phyloP scores from a whole-genome alignment of 2,113 vertebrate species.

The Accipiter virgatus region DNA sequence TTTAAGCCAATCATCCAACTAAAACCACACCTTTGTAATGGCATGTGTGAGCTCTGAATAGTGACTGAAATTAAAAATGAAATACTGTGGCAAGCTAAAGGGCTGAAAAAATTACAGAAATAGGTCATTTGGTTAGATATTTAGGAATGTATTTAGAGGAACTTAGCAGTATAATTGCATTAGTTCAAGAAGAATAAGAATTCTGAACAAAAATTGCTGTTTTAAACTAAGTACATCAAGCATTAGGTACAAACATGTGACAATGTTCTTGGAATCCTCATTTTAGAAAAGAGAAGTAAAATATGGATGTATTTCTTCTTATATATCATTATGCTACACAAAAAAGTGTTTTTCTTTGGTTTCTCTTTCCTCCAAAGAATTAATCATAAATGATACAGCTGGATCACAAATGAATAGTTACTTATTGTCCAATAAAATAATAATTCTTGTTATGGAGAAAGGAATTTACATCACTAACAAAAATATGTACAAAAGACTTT shows the following conservation, averaged over 20 bases:
- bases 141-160: not conserved
- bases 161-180: not conserved
- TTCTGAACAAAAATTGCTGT: not conserved
- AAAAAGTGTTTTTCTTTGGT: not conserved
- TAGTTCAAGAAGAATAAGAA: not conserved
- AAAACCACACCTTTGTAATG: not conserved
- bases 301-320: not conserved
- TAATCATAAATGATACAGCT: not conserved
- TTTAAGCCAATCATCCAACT: not conserved
- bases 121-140: not conserved
- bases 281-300: not conserved
- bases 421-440: not conserved
- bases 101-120: not conserved
- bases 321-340: not conserved
- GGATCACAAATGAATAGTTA: constrained; percentile 12
- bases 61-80: not conserved
- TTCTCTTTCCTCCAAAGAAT: not conserved
- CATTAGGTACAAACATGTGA: not conserved
- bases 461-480: not conserved
- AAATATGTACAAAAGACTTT: not conserved
- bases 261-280: not conserved
- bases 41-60: not conserved
- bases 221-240: not conserved
- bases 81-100: not conserved
- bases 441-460: not conserved